A percentile compares a stretch with the other conserved stretches of the same genome.
Conservation (phyloP, 2,113 vertebrate species). For the Brevimyrus niger region DNA sequence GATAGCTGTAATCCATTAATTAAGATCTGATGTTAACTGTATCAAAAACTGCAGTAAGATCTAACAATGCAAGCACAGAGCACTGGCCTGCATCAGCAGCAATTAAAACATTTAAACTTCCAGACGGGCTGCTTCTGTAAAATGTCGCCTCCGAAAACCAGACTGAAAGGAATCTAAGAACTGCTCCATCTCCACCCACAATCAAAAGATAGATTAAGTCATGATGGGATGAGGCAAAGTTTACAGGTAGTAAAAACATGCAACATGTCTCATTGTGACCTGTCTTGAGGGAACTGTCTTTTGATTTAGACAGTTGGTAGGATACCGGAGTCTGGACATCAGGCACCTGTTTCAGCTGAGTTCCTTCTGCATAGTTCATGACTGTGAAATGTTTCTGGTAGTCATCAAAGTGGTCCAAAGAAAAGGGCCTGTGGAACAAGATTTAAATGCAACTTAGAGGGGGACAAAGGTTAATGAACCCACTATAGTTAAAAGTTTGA, state of each 20-base stretch:
- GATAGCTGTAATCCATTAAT: no score
- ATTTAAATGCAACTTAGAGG: background rate
- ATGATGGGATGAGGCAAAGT: background rate
- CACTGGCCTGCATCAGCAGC: no score
- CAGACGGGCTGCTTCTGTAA: no score
- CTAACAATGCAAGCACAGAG: no score
- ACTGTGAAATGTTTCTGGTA: conserved; percentile 96
- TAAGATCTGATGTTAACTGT: no score
- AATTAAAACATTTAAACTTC: no score
- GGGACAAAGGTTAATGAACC: background rate
- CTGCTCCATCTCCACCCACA: no score
- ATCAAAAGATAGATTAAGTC: no score
- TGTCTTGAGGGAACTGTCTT: background rate
- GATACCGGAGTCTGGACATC: background rate
- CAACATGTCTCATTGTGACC: background rate
- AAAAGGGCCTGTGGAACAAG: conserved; percentile 65
- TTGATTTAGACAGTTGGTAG: background rate
- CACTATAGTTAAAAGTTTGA: background rate
- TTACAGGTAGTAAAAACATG: background rate
- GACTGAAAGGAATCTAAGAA: no score
- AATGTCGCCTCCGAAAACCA: no score
- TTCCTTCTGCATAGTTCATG: conserved; percentile 81
- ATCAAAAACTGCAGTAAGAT: no score
- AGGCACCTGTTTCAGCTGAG: conserved; percentile 77
- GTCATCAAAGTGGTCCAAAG: conserved; percentile 78